Evolutionary conservation across 2,797 vertebrate species (phyloP).

Genomic region (Decapterus maruadsi): DNA sequence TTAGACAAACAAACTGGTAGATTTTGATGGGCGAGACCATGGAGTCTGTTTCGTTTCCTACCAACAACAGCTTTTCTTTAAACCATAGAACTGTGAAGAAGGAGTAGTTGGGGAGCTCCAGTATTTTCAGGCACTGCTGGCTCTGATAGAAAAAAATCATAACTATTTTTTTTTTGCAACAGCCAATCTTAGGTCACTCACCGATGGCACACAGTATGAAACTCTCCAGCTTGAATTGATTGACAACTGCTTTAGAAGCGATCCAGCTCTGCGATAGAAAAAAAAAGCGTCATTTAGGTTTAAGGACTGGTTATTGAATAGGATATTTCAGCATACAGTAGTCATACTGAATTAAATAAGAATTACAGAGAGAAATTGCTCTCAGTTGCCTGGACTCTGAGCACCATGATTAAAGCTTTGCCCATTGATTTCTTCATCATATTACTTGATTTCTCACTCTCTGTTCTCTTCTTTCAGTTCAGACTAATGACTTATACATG

Average conservation of each 20-base stretch:
- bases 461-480: constrained; percentile 25
- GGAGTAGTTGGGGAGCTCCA: neutral
- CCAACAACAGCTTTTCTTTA: neutral
- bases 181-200: neutral
- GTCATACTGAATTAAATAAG: constrained; percentile 17
- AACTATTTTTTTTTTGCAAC: neutral
- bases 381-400: neutral
- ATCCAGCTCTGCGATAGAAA: neutral
- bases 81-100: neutral
- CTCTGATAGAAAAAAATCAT: neutral
- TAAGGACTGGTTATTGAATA: constrained; percentile 1
- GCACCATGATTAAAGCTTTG: constrained; percentile 17
- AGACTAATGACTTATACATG: constrained; percentile 25
- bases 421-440: constrained; percentile 10
- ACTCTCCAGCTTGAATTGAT: neutral
- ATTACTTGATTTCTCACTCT: constrained; percentile 13
- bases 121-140: neutral
- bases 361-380: constrained; percentile 3
- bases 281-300: too few relatives aligned
- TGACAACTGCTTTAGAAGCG: neutral
- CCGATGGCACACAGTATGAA: neutral
- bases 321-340: neutral
- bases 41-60: neutral
- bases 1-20: neutral
- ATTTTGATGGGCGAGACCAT: neutral